phyloP scores from a whole-genome alignment of 2,888 invertebrate species.

The Bombylius major region DNA sequence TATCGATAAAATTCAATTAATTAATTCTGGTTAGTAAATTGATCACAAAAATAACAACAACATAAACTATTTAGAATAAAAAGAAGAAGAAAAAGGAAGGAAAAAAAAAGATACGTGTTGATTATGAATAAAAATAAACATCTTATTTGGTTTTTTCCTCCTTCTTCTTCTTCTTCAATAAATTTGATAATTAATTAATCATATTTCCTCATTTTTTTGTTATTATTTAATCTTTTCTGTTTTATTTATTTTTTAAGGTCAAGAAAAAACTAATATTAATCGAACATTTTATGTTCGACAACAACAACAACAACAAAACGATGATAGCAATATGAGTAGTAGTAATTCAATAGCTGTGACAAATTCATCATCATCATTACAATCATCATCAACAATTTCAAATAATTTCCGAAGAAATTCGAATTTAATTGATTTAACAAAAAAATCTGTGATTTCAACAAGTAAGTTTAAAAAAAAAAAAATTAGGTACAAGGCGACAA shows the following conservation, averaged over 20 bases:
- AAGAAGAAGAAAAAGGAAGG: too few relatives aligned
- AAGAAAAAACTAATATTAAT: not conserved
- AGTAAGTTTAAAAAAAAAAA: not conserved
- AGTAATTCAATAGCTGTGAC: not conserved
- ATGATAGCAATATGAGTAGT: not conserved
- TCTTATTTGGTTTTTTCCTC: too few relatives aligned
- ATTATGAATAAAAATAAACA: too few relatives aligned
- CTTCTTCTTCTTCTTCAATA: too few relatives aligned
- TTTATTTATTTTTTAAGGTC: not conserved
- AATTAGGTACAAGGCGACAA: not conserved
- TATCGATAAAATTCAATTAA: slow-evolving; percentile 1
- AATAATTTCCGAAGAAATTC: not conserved
- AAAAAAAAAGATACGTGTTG: too few relatives aligned
- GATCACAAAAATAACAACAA: too few relatives aligned
- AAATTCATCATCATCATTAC: not conserved
- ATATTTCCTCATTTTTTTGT: too few relatives aligned
- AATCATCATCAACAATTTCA: not conserved
- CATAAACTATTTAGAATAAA: too few relatives aligned
- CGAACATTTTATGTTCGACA: too few relatives aligned
- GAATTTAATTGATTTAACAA: not conserved
- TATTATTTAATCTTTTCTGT: too few relatives aligned
- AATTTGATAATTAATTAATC: too few relatives aligned
- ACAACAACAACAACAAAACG: not conserved
- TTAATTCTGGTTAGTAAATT: not conserved
- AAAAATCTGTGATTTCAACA: not conserved